phyloP scores from a whole-genome alignment of 1,140 invertebrate genomes.

The Diorhabda carinulata region DNA sequence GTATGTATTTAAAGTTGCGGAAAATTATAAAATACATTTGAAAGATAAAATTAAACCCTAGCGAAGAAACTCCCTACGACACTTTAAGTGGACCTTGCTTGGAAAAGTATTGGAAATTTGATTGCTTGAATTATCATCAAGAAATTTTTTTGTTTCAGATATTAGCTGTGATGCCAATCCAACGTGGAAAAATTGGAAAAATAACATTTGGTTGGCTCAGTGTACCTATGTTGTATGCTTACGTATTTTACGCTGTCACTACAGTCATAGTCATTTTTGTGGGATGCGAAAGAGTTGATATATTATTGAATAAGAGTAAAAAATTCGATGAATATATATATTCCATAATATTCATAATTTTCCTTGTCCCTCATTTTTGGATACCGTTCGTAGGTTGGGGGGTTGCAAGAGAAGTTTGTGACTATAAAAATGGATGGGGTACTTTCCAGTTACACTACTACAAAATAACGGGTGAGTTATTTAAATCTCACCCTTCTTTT shows the following conservation, averaged over 20 bases:
- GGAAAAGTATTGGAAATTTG: no score
- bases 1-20: no score
- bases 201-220: conserved; percentile 59
- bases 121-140: no score
- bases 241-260: conserved; percentile 55
- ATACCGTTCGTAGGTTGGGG: conserved; percentile 63
- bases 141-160: conserved; percentile 31
- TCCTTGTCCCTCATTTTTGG: conserved; percentile 60
- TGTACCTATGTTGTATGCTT: conserved; percentile 54
- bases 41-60: no score
- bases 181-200: conserved; percentile 48
- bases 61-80: no score
- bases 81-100: no score
- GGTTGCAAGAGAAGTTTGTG: conserved; percentile 57
- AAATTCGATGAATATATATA: conserved; percentile 63
- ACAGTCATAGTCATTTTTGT: conserved; percentile 54
- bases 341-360: conserved; percentile 58
- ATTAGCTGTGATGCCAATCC: conserved; percentile 59
- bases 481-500: neutral
- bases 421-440: conserved; percentile 61
- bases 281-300: conserved; percentile 55
- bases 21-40: no score
- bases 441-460: conserved; percentile 48
- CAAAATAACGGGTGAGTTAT: conserved; percentile 44
- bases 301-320: conserved; percentile 52